These are phyloP conservation scores for Sepiola atlantica DNA, from an alignment of 2,888 invertebrate genomes.

Conservation along the genomic window DNA sequence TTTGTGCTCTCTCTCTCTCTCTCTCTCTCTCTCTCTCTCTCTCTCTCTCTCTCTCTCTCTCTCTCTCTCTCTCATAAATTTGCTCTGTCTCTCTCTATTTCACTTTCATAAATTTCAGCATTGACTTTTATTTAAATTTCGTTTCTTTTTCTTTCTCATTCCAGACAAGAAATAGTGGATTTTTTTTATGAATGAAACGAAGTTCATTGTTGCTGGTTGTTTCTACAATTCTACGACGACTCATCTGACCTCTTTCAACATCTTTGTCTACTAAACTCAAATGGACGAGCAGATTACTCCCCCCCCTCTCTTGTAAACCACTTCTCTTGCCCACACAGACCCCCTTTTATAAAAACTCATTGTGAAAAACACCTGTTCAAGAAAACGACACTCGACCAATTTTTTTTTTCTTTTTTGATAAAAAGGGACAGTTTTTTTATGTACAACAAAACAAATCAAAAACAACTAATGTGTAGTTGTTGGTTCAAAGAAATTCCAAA, in stretches of 20 bases:
- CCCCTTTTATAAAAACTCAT: not conserved
- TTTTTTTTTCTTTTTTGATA: not conserved
- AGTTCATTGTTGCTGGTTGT: not conserved
- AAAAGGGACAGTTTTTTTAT: not conserved
- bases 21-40: too few species aligned
- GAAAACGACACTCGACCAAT: not conserved
- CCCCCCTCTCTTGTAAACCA: not conserved
- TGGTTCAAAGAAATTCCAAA: not conserved
- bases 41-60: too few species aligned
- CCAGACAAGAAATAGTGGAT: not conserved
- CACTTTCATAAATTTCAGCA: too few species aligned
- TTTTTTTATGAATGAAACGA: not conserved
- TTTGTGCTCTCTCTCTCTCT: too few species aligned
- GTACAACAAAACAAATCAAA: not conserved
- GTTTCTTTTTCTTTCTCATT: not conserved
- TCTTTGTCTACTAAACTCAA: not conserved
- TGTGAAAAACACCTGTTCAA: not conserved
- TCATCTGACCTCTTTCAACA: not conserved
- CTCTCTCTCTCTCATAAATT: too few species aligned
- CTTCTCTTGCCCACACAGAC: not conserved
- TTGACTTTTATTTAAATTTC: too few species aligned
- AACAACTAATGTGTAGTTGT: not conserved
- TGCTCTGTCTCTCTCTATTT: too few species aligned
- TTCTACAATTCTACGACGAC: not conserved
- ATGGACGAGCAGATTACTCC: not conserved